These are phyloP conservation scores for Indicator maculatus DNA, from an alignment of 2,113 vertebrate genomes.

Conservation along the genomic window DNA sequence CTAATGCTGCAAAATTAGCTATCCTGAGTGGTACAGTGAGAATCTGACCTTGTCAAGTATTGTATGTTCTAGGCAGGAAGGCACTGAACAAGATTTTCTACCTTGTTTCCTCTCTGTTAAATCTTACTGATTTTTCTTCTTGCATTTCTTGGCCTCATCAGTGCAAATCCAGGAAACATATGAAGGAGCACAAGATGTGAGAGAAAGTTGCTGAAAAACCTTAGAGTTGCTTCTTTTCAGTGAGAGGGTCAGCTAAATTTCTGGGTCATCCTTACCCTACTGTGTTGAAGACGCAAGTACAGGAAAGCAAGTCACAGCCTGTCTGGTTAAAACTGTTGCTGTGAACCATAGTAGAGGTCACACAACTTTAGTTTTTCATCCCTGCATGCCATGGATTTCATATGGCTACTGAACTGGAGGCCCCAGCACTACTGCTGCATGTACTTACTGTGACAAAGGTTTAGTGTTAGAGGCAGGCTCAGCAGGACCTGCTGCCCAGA, in stretches of 20 bases:
- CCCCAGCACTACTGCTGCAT: background rate
- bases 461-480: background rate
- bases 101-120: background rate
- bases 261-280: background rate
- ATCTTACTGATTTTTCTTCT: background rate
- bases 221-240: background rate
- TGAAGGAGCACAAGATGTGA: background rate
- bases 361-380: background rate
- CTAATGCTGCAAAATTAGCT: background rate
- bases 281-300: background rate
- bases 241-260: background rate
- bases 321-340: background rate
- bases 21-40: background rate
- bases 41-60: constrained; percentile 42
- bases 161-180: background rate
- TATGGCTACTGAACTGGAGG: background rate
- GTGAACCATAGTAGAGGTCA: background rate
- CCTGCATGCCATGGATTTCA: background rate
- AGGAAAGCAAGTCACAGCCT: background rate
- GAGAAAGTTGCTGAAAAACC: background rate
- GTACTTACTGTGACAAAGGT: background rate
- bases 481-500: background rate
- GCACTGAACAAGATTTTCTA: background rate
- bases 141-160: background rate
- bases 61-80: constrained; percentile 10